These are phyloP conservation scores for Hetaerina americana DNA, from an alignment of 1,140 invertebrate genomes.

Conservation along the genomic window DNA sequence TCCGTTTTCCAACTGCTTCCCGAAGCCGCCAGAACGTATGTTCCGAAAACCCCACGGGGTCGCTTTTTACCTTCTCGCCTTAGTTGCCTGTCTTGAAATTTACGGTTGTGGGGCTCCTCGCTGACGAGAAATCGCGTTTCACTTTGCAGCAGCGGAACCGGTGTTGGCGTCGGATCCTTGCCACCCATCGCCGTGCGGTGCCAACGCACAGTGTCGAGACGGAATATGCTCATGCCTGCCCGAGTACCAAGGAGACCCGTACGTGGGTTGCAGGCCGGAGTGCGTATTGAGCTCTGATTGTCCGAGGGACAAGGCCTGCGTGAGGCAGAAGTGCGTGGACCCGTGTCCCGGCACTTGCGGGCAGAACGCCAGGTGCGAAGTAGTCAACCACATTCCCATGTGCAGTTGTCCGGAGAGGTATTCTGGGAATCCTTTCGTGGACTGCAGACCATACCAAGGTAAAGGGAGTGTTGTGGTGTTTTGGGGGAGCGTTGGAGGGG, in stretches of 20 bases:
- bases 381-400: slow-evolving; percentile 57
- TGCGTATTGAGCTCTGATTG: slow-evolving; percentile 61
- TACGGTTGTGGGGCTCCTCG: no score
- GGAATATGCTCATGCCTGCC: slow-evolving; percentile 55
- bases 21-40: slow-evolving; percentile 33
- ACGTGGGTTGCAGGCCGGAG: slow-evolving; percentile 57
- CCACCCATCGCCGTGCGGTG: slow-evolving; percentile 57
- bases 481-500: slow-evolving; percentile 20
- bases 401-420: slow-evolving; percentile 52
- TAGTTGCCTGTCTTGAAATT: slow-evolving; percentile 22
- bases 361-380: slow-evolving; percentile 55
- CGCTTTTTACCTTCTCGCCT: slow-evolving; percentile 2
- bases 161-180: slow-evolving; percentile 43
- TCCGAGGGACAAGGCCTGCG: slow-evolving; percentile 48
- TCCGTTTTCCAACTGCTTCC: slow-evolving; percentile 44
- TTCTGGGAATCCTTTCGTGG: slow-evolving; percentile 50
- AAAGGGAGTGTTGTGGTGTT: slow-evolving; percentile 13
- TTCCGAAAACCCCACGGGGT: background rate
- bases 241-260: slow-evolving; percentile 56
- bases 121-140: slow-evolving; percentile 2
- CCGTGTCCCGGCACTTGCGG: slow-evolving; percentile 64
- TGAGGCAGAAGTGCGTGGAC: slow-evolving; percentile 60
- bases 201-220: slow-evolving; percentile 57
- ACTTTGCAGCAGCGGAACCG: slow-evolving; percentile 21
- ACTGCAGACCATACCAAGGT: slow-evolving; percentile 22